phyloP scores from a whole-genome alignment of 2,797 vertebrate genomes.

The Sebastes steindachneri region DNA sequence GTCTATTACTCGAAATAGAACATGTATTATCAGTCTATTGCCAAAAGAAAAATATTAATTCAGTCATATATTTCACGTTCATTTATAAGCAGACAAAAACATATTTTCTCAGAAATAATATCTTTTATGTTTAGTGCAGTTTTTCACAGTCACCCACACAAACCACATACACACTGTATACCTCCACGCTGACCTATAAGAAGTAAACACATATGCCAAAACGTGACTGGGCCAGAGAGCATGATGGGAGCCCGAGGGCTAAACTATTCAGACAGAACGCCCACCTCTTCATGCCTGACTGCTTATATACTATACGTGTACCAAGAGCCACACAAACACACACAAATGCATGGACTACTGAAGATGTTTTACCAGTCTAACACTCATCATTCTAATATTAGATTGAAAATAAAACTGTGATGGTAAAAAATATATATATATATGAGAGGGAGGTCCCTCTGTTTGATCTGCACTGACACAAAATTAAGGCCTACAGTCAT shows the following conservation, averaged over 20 bases:
- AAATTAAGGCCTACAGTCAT: not conserved
- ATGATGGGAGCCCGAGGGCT: conserved; percentile 63
- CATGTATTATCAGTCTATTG: not conserved
- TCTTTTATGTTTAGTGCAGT: not conserved
- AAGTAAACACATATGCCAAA: conserved; percentile 42
- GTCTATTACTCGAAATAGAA: not conserved
- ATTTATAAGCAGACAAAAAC: not conserved
- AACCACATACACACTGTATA: not conserved
- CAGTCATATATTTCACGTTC: not conserved
- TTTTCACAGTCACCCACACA: conserved; percentile 1
- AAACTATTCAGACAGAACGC: conserved; percentile 56
- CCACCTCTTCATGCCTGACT: conserved; percentile 52
- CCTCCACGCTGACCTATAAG: conserved; percentile 57
- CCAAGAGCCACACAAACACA: not conserved
- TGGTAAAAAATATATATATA: not conserved
- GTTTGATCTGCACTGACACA: not conserved
- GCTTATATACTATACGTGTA: conserved; percentile 35
- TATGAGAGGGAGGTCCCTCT: not conserved
- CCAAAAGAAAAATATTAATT: not conserved
- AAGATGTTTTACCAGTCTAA: not conserved
- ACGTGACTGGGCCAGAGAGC: conserved; percentile 54
- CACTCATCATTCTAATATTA: not conserved
- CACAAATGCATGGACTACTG: not conserved
- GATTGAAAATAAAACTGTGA: not conserved
- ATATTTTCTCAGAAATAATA: not conserved